A percentile compares a stretch with the other conserved stretches of the same genome.
Conservation (phyloP, 2,888 invertebrate genomes). For the Lepidocyrtoides sp. region DNA sequence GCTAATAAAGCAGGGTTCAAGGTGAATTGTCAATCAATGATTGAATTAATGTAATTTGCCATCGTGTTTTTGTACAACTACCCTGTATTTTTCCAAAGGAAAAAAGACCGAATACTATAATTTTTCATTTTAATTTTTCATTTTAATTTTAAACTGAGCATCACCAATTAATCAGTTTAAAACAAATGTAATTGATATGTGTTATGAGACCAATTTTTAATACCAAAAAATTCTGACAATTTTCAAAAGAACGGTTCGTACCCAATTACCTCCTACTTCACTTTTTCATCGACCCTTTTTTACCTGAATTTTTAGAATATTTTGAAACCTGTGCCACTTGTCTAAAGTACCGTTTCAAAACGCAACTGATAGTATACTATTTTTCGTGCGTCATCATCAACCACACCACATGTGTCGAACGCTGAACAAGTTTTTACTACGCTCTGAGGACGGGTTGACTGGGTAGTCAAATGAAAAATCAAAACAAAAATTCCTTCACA, state of each 20-base stretch:
- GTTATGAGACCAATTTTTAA: too few relatives aligned
- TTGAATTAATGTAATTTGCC: too few relatives aligned
- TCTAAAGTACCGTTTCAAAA: constrained; percentile 71
- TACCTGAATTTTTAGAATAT: constrained; percentile 1
- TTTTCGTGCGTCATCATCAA: constrained; percentile 63
- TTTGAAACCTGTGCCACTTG: constrained; percentile 57
- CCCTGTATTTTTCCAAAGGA: too few relatives aligned
- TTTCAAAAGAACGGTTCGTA: constrained; percentile 4
- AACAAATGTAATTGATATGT: too few relatives aligned
- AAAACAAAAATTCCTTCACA: constrained; percentile 39
- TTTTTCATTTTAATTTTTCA: too few relatives aligned
- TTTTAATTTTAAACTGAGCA: too few relatives aligned
- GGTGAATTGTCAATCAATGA: too few relatives aligned
- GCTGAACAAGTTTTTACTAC: constrained; percentile 53
- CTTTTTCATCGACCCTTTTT: constrained; percentile 23
- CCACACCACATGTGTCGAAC: constrained; percentile 54
- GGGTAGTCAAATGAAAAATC: neutral
- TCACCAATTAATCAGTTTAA: too few relatives aligned
- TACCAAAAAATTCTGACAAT: too few relatives aligned
- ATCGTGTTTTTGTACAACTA: too few relatives aligned
- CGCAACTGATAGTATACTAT: constrained; percentile 21
- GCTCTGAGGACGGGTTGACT: neutral
- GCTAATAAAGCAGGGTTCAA: too few relatives aligned
- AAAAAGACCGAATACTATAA: too few relatives aligned
- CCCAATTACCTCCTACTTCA: constrained; percentile 53